Conservation (phyloP, 2,888 invertebrate genomes). For the Ceraclea dissimilis region DNA sequence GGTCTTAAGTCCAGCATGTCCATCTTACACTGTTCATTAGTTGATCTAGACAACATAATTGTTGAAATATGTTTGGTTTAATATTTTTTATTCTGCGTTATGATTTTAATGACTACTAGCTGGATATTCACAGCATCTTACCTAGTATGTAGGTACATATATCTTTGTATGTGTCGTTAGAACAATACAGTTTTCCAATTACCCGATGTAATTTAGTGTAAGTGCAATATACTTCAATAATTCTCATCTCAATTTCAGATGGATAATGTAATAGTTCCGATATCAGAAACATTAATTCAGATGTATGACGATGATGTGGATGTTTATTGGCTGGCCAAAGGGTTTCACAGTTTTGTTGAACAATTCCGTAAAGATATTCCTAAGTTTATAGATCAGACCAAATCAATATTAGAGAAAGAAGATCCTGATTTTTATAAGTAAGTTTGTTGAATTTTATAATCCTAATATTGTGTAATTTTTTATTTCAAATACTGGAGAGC, state of each 20-base stretch:
- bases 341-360: constrained; percentile 62
- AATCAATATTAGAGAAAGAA: constrained; percentile 65
- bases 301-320: constrained; percentile 69
- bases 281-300: constrained; percentile 62
- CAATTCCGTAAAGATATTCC: constrained; percentile 58
- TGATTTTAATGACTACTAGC: no score
- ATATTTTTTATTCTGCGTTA: no score
- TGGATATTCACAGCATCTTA: no score
- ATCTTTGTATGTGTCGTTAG: no score
- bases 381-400: constrained; percentile 60
- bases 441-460: constrained; percentile 9
- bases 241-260: constrained; percentile 41
- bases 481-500: background rate
- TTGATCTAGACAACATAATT: no score
- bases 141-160: no score
- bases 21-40: no score
- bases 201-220: no score
- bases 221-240: no score
- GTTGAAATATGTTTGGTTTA: no score
- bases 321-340: constrained; percentile 76
- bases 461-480: background rate
- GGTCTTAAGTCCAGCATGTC: no score
- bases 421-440: constrained; percentile 64
- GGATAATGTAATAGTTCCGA: constrained; percentile 51
- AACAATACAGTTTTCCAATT: no score